A percentile compares a stretch with the other conserved stretches of the same genome.
Conservation (phyloP, 1,140 invertebrate genomes). For the Megathymus violae region DNA sequence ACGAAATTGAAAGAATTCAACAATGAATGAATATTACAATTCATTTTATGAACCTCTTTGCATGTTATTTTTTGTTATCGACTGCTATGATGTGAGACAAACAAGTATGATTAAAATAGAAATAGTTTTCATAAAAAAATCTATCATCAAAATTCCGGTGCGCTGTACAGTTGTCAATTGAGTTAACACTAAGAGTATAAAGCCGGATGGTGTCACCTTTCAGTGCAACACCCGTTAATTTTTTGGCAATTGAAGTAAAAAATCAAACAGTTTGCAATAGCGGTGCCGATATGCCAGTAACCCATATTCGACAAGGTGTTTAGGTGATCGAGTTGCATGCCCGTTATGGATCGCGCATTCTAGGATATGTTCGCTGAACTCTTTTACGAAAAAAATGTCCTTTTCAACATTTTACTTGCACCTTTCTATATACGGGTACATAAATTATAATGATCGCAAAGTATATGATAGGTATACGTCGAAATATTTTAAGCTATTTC, state of each 20-base stretch:
- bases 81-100: too few species aligned
- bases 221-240: conserved; percentile 68
- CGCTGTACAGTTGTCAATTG: conserved; percentile 8
- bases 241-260: conserved; percentile 70
- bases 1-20: too few species aligned
- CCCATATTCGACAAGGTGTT: conserved; percentile 82
- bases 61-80: too few species aligned
- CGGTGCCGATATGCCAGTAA: conserved; percentile 64
- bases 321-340: conserved; percentile 75
- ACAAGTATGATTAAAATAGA: too few species aligned
- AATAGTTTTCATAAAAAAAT: background rate
- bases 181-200: conserved; percentile 36
- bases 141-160: background rate
- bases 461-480: too few species aligned
- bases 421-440: conserved; percentile 27
- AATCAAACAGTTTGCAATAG: conserved; percentile 55
- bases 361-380: conserved; percentile 62
- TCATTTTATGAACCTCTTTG: too few species aligned
- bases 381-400: conserved; percentile 63
- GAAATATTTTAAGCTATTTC: too few species aligned
- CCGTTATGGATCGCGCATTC: conserved; percentile 67
- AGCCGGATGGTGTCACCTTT: conserved; percentile 73
- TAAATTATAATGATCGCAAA: too few species aligned
- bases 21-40: too few species aligned
- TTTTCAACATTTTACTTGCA: conserved; percentile 46